These are phyloP conservation scores for Trissolcus brochymenae DNA, from an alignment of 2,888 invertebrate genomes.

Conservation along the genomic window DNA sequence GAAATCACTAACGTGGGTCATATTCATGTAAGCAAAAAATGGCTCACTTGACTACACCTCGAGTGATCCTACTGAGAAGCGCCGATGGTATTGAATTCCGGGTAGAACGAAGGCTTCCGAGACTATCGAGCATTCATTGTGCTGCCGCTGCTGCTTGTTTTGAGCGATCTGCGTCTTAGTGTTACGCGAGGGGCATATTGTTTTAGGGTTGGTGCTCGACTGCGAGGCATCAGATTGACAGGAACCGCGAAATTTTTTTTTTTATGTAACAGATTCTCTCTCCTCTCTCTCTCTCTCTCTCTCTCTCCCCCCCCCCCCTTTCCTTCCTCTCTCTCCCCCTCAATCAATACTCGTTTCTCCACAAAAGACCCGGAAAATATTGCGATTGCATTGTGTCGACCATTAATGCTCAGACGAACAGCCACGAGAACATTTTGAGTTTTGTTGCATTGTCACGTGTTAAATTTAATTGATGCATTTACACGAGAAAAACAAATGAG, in stretches of 20 bases:
- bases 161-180: conserved; percentile 17
- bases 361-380: conserved; percentile 7
- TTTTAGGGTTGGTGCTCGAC: conserved; percentile 23
- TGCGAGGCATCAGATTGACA: conserved; percentile 17
- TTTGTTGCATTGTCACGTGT: conserved; percentile 29
- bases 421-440: conserved; percentile 14
- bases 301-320: background rate
- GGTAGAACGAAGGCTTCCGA: background rate
- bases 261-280: conserved; percentile 21
- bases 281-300: background rate
- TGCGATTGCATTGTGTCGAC: conserved; percentile 3
- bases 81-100: too few species aligned
- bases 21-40: background rate
- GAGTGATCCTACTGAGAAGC: conserved; percentile 27
- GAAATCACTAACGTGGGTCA: background rate
- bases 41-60: conserved; percentile 12
- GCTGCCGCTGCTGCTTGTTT: conserved; percentile 12
- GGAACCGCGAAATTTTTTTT: conserved; percentile 13
- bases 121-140: background rate
- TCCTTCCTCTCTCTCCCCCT: background rate
- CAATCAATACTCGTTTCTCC: conserved; percentile 26
- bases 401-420: too few species aligned
- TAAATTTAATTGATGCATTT: conserved; percentile 34
- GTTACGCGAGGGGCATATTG: conserved; percentile 21
- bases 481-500: conserved; percentile 40